A percentile compares a stretch with the other conserved stretches of the same genome.
Conservation (phyloP, 2,113 vertebrate genomes). For the Narcine bancroftii region DNA sequence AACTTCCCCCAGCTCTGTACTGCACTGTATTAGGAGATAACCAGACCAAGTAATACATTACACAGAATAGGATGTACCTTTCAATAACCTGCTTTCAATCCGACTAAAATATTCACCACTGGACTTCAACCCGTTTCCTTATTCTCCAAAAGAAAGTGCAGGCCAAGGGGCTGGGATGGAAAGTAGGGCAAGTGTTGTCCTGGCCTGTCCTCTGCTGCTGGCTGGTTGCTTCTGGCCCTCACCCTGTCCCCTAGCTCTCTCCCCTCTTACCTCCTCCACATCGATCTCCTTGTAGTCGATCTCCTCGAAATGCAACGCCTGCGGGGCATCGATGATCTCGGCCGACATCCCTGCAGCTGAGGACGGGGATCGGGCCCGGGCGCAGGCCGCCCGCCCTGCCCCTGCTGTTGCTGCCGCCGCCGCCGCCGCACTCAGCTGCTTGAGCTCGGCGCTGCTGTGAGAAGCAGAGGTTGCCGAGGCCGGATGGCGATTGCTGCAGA, state of each 20-base stretch:
- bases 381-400: background rate
- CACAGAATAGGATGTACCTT: background rate
- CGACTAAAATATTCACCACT: constrained; percentile 3
- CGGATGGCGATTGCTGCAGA: background rate
- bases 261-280: constrained; percentile 74
- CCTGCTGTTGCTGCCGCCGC: background rate
- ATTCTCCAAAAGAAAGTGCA: background rate
- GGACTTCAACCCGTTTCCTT: constrained; percentile 23
- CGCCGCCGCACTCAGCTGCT: background rate
- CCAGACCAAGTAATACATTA: background rate
- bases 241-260: background rate
- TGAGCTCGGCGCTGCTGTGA: background rate
- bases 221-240: background rate
- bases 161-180: background rate
- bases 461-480: background rate
- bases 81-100: constrained; percentile 13
- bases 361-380: background rate
- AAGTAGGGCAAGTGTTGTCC: background rate
- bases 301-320: constrained; percentile 91
- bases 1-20: background rate
- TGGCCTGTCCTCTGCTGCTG: too few species aligned
- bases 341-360: constrained; percentile 62
- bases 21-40: background rate
- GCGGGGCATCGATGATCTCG: constrained; percentile 86
- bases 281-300: constrained; percentile 92